Conservation (phyloP, 2,797 vertebrate genomes). For the Peromyscus melanophrys region DNA sequence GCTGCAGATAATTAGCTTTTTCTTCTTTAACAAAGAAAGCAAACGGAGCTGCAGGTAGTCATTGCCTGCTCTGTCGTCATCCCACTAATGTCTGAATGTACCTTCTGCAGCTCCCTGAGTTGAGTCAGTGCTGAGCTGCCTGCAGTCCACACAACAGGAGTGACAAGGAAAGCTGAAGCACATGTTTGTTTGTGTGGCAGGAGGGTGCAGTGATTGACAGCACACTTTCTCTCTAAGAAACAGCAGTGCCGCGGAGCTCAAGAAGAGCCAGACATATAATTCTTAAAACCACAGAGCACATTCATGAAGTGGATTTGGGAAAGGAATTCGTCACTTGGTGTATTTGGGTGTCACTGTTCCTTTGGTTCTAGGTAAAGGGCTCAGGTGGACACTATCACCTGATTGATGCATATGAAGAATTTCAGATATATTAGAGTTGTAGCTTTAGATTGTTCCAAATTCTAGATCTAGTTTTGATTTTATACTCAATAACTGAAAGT, state of each 20-base stretch:
- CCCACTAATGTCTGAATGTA: constrained; percentile 86
- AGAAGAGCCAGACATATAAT: constrained; percentile 73
- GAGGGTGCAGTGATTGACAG: constrained; percentile 80
- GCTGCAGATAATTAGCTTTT: constrained; percentile 87
- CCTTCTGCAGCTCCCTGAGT: constrained; percentile 83
- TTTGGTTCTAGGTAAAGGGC: constrained; percentile 9
- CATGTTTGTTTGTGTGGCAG: constrained; percentile 80
- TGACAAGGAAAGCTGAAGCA: constrained; percentile 80
- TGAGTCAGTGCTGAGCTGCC: constrained; percentile 85
- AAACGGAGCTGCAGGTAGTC: constrained; percentile 81
- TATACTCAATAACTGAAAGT: constrained; percentile 48
- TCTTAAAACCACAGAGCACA: constrained; percentile 62
- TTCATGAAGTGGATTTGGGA: constrained; percentile 73
- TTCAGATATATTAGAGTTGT: constrained; percentile 26
- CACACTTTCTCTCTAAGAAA: constrained; percentile 70
- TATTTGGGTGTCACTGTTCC: constrained; percentile 53
- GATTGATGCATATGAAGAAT: constrained; percentile 24
- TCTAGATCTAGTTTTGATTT: constrained; percentile 51
- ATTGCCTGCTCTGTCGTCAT: constrained; percentile 84
- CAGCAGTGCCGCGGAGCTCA: constrained; percentile 53
- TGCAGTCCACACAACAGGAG: constrained; percentile 77
- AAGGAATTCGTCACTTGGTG: constrained; percentile 64
- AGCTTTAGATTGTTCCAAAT: constrained; percentile 65
- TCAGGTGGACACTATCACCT: constrained; percentile 12
- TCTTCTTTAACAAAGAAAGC: constrained; percentile 86